Evolutionary conservation across 2,113 vertebrate genomes (phyloP).

Genomic region (Barbus barbus): DNA sequence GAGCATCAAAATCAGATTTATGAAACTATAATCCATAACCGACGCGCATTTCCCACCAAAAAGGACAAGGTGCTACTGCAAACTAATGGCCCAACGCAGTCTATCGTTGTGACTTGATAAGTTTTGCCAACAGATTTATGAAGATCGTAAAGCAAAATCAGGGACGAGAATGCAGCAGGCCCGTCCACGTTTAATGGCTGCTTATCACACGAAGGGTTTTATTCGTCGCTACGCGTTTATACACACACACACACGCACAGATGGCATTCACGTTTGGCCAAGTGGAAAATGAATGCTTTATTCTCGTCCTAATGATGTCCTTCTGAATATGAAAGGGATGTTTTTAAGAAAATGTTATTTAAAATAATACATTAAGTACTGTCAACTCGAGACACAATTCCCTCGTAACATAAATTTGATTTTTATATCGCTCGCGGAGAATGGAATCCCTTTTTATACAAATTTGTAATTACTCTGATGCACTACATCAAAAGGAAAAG

Average conservation of each 20-base stretch:
- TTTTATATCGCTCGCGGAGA: slow-evolving; percentile 80
- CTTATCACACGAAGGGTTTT: slow-evolving; percentile 62
- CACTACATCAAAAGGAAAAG: slow-evolving; percentile 96
- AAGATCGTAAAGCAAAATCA: slow-evolving; percentile 72
- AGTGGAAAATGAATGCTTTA: slow-evolving; percentile 70
- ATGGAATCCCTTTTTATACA: slow-evolving; percentile 79
- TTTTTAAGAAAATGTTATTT: slow-evolving; percentile 85
- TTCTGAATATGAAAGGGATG: slow-evolving; percentile 72
- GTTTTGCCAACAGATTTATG: slow-evolving; percentile 75
- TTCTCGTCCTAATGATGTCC: slow-evolving; percentile 83
- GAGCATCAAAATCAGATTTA: slow-evolving; percentile 68
- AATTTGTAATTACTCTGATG: slow-evolving; percentile 95
- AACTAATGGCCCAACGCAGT: slow-evolving; percentile 77
- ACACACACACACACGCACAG: slow-evolving; percentile 46
- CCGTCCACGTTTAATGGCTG: slow-evolving; percentile 66
- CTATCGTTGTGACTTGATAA: slow-evolving; percentile 71
- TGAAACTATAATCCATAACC: slow-evolving; percentile 69
- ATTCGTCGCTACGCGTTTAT: slow-evolving; percentile 55
- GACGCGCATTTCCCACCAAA: slow-evolving; percentile 65
- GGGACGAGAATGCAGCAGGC: slow-evolving; percentile 72
- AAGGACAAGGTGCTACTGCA: slow-evolving; percentile 70
- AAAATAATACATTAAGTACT: slow-evolving; percentile 84
- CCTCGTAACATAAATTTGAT: slow-evolving; percentile 75
- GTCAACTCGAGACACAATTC: slow-evolving; percentile 83
- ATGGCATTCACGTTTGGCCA: slow-evolving; percentile 61